A percentile compares a stretch with the other conserved stretches of the same genome.
Evolutionary conservation across 2,797 vertebrate genomes (phyloP).

Genomic region (Xenentodon cancila): DNA sequence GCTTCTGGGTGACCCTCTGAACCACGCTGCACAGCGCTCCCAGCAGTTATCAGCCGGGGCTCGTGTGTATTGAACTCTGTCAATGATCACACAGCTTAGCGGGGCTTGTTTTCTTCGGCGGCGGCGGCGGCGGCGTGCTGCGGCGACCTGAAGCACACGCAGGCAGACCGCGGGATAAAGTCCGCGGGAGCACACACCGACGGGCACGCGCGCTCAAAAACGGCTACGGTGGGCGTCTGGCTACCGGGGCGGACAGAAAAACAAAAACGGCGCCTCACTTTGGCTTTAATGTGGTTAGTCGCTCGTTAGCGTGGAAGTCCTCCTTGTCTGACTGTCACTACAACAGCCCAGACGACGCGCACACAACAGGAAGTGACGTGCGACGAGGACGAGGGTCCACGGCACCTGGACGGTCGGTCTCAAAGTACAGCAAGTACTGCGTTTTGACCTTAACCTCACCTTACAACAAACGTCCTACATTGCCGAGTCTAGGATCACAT

Average conservation of each 20-base stretch:
- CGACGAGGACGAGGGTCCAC: constrained; percentile 49
- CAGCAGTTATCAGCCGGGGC: constrained; percentile 39
- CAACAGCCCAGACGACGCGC: constrained; percentile 64
- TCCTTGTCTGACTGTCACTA: constrained; percentile 62
- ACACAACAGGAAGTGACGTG: constrained; percentile 82
- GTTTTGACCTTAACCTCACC: constrained; percentile 34
- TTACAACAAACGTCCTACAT: neutral
- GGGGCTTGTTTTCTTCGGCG: constrained; percentile 68
- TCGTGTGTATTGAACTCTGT: constrained; percentile 82
- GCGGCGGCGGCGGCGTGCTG: constrained; percentile 58
- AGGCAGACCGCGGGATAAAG: constrained; percentile 31
- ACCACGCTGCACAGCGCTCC: constrained; percentile 16
- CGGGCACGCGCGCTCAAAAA: neutral
- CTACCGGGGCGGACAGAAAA: constrained; percentile 5
- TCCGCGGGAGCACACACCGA: constrained; percentile 19
- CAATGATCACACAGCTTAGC: constrained; percentile 81
- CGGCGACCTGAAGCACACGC: constrained; percentile 35
- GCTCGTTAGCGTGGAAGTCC: constrained; percentile 50
- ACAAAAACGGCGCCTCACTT: constrained; percentile 13
- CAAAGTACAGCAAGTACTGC: constrained; percentile 66
- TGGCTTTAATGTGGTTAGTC: constrained; percentile 32
- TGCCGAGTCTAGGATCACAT: constrained; percentile 7
- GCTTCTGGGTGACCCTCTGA: constrained; percentile 14
- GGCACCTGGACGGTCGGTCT: constrained; percentile 57
- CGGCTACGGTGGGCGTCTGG: too few relatives aligned